Percentiles rank a stretch among this genome's conserved stretches.
Conservation (phyloP, 2,113 vertebrate species). For the Cyanoderma ruficeps region DNA sequence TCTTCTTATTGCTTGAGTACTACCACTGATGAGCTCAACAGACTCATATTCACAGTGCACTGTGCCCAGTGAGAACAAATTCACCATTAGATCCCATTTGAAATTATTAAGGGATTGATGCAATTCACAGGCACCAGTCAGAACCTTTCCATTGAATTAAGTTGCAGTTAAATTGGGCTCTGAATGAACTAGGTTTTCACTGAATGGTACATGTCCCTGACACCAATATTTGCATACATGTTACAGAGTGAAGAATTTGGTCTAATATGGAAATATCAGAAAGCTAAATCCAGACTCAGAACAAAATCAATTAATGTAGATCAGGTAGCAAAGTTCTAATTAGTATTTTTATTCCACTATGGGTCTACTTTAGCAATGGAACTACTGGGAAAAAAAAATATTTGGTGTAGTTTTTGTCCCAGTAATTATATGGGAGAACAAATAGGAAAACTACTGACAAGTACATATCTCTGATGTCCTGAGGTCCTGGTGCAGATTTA, state of each 20-base stretch:
- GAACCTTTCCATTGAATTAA: not conserved
- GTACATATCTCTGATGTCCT: not conserved
- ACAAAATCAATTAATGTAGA: not conserved
- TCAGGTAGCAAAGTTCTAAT: not conserved
- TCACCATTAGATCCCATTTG: not conserved
- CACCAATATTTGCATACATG: not conserved
- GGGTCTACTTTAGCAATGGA: not conserved
- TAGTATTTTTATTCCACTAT: not conserved
- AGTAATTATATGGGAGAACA: not conserved
- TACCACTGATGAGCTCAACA: not conserved
- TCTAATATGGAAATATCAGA: not conserved
- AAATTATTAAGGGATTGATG: not conserved
- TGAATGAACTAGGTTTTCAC: not conserved
- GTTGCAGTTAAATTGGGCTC: not conserved
- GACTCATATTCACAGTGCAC: not conserved
- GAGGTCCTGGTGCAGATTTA: not conserved
- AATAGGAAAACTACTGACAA: not conserved
- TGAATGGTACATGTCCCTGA: not conserved
- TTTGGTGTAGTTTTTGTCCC: not conserved
- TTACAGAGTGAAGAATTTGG: not conserved
- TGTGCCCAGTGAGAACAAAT: not conserved
- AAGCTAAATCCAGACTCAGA: not conserved
- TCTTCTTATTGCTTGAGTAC: not conserved
- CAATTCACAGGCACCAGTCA: not conserved
- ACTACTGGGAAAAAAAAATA: not conserved